Percentiles rank a stretch among this genome's conserved stretches.
Conservation (phyloP, 2,888 invertebrate genomes). For the Drosophila kuntzei region DNA sequence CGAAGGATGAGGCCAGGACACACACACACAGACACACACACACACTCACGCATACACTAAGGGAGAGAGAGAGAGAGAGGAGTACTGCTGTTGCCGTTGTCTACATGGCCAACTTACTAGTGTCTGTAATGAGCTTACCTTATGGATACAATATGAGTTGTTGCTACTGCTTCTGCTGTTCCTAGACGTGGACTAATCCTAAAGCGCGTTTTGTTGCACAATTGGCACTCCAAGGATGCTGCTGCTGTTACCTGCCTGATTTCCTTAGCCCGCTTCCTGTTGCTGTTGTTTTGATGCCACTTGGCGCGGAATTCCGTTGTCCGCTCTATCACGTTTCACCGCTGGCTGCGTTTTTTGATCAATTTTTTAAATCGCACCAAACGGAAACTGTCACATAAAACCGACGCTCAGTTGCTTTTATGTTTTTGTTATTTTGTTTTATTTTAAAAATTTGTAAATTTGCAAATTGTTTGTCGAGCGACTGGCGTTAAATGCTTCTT, state of each 20-base stretch:
- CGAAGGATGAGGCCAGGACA: conserved; percentile 43
- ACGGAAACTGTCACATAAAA: conserved; percentile 68
- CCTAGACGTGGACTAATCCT: conserved; percentile 50
- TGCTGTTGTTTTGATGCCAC: conserved; percentile 55
- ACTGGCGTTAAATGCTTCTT: conserved; percentile 10
- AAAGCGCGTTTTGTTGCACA: conserved; percentile 67
- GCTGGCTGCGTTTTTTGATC: conserved; percentile 48
- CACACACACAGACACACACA: conserved; percentile 12
- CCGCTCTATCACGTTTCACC: conserved; percentile 48
- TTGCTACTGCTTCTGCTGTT: conserved; percentile 35
- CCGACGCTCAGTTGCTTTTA: conserved; percentile 12
- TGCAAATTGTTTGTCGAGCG: conserved; percentile 11
- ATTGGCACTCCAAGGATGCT: conserved; percentile 57
- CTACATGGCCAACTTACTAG: conserved; percentile 51
- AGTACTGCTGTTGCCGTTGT: conserved; percentile 43
- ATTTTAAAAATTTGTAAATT: conserved; percentile 10
- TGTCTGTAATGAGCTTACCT: conserved; percentile 75
- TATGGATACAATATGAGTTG: conserved; percentile 63
- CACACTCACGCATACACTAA: not conserved
- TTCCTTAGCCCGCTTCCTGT: conserved; percentile 66
- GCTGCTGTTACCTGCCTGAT: conserved; percentile 42
- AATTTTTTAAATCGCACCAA: conserved; percentile 63
- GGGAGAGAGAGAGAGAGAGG: not conserved
- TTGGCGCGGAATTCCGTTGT: conserved; percentile 73
- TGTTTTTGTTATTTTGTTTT: conserved; percentile 25